Conservation (phyloP, 2,797 vertebrate species). For the Leptoclinus maculatus region DNA sequence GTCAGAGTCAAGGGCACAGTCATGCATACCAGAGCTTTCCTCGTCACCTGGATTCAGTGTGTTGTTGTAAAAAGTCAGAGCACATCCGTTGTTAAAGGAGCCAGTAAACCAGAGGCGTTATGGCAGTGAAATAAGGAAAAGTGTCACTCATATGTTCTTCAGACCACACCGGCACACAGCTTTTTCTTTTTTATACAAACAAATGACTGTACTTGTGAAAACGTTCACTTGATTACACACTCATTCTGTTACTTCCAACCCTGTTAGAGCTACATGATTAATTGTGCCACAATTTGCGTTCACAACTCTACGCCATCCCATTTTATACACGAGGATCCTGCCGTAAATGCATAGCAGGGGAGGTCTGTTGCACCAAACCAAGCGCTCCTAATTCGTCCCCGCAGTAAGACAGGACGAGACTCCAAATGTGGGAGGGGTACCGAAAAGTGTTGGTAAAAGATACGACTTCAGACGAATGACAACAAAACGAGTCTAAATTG, state of each 20-base stretch:
- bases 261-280: not conserved
- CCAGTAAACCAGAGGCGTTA: conserved; percentile 37
- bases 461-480: not conserved
- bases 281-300: not conserved
- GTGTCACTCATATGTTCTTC: conserved; percentile 21
- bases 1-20: conserved; percentile 44
- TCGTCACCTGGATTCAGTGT: conserved; percentile 16
- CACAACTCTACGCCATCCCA: not conserved
- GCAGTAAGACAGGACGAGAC: not conserved
- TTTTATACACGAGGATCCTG: not conserved
- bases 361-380: conserved; percentile 8
- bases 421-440: not conserved
- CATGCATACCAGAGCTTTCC: conserved; percentile 44
- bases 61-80: conserved; percentile 32
- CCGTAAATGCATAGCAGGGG: not conserved
- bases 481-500: not conserved
- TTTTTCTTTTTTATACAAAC: not conserved
- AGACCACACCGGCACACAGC: not conserved
- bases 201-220: not conserved
- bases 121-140: conserved; percentile 33
- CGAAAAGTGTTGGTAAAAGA: not conserved
- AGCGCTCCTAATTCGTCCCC: not conserved
- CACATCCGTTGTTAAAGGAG: not conserved
- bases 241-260: not conserved
- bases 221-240: not conserved